A percentile compares a stretch with the other conserved stretches of the same genome.
phyloP scores from a whole-genome alignment of 2,797 vertebrate genomes.

The Hirundo rustica region DNA sequence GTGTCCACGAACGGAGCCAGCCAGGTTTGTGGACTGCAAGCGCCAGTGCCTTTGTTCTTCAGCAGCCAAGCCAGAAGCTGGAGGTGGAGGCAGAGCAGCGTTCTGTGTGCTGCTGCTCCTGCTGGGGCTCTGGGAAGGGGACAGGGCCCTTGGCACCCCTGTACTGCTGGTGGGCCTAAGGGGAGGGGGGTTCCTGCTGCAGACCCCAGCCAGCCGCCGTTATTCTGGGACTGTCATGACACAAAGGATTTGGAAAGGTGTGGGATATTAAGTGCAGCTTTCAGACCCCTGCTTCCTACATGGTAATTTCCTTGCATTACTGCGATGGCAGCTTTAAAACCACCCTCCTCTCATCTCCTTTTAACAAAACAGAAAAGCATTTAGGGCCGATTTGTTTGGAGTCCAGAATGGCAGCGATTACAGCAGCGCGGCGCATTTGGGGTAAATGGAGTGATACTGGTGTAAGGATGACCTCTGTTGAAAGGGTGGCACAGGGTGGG shows the following conservation, averaged over 20 bases:
- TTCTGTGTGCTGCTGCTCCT: background rate
- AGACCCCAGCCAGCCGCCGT: fast-evolving
- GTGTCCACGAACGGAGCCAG: fast-evolving
- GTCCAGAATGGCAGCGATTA: background rate
- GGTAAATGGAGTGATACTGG: background rate
- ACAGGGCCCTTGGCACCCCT: background rate
- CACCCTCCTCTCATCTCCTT: background rate
- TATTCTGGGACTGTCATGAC: background rate
- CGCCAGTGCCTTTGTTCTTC: fast-evolving
- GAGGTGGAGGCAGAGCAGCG: background rate
- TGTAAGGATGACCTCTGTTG: background rate
- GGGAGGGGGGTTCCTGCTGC: background rate
- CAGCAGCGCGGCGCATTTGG: background rate
- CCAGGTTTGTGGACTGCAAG: fast-evolving
- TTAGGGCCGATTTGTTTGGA: background rate
- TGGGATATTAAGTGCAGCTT: conserved; percentile 21
- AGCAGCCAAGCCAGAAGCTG: background rate
- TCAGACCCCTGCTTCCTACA: background rate
- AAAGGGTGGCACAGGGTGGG: fast-evolving
- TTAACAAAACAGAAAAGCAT: background rate
- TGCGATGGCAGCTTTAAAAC: background rate
- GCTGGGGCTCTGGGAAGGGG: background rate
- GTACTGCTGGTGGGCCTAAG: fast-evolving
- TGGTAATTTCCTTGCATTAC: conserved; percentile 35
- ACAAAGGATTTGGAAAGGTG: background rate